Evolutionary conservation across 2,113 vertebrate genomes (phyloP).

Genomic region (Megatriorchis doriae): DNA sequence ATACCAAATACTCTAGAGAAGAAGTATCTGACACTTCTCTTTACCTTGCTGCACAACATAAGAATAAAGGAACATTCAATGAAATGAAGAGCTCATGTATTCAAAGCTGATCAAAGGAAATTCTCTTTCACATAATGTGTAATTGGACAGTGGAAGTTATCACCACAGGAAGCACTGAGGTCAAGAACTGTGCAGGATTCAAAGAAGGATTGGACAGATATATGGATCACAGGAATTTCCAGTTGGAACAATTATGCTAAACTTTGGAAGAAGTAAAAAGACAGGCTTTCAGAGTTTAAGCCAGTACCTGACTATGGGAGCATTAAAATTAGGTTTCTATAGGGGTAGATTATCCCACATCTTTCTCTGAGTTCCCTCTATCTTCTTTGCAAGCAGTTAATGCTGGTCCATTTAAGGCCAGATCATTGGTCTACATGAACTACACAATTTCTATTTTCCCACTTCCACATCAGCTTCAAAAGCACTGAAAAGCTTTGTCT

Average conservation of each 20-base stretch:
- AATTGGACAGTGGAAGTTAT: constrained; percentile 15
- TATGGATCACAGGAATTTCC: constrained; percentile 3
- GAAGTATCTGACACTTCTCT: not conserved
- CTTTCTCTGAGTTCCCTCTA: not conserved
- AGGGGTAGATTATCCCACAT: not conserved
- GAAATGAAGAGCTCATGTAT: not conserved
- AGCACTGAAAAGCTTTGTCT: not conserved
- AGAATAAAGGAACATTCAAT: constrained; percentile 13
- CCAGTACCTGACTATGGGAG: not conserved
- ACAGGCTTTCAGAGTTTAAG: not conserved
- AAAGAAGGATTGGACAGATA: constrained; percentile 3
- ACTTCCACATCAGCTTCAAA: not conserved
- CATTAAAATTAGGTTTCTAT: not conserved
- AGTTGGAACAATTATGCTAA: constrained; percentile 27
- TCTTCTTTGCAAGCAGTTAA: not conserved
- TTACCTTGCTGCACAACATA: not conserved
- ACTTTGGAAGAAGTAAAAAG: constrained; percentile 15
- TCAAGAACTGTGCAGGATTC: constrained; percentile 20
- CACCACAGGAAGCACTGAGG: constrained; percentile 25
- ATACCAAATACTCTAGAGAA: not conserved
- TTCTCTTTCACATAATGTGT: not conserved
- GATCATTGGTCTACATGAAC: not conserved
- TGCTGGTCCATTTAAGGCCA: not conserved
- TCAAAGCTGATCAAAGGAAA: constrained; percentile 46
- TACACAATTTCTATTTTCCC: not conserved